Evolutionary conservation across 2,113 vertebrate species (phyloP).

Genomic region (Anarrhichthys ocellatus): DNA sequence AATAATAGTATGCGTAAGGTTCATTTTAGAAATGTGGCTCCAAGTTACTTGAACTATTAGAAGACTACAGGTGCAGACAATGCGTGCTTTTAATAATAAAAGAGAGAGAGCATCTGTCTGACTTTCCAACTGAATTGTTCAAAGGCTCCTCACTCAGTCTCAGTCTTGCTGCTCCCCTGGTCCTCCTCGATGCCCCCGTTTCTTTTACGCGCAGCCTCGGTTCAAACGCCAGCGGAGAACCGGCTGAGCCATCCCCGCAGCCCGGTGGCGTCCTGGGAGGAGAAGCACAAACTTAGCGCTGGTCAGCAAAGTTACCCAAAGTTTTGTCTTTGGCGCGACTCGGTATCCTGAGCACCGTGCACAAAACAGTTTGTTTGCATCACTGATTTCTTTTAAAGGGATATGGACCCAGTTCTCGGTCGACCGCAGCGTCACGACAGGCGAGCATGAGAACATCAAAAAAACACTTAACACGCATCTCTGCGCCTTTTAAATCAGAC

Average conservation of each 20-base stretch:
- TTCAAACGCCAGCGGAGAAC: slow-evolving; percentile 30
- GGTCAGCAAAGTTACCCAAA: slow-evolving; percentile 78
- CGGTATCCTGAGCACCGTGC: slow-evolving; percentile 68
- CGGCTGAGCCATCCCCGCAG: slow-evolving; percentile 20
- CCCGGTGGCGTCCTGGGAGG: slow-evolving; percentile 39
- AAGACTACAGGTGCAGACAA: slow-evolving; percentile 13
- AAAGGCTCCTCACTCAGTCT: slow-evolving; percentile 63
- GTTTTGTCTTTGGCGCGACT: slow-evolving; percentile 82
- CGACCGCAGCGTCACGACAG: slow-evolving; percentile 77
- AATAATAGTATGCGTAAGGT: slow-evolving; percentile 23
- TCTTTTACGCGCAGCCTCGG: slow-evolving; percentile 42
- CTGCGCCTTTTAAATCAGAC: slow-evolving; percentile 29
- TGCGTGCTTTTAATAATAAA: slow-evolving; percentile 1
- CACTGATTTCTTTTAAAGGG: slow-evolving; percentile 81
- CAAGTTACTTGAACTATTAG: neutral
- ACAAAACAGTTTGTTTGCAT: slow-evolving; percentile 80
- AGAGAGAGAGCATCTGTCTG: slow-evolving; percentile 18
- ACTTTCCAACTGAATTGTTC: slow-evolving; percentile 27
- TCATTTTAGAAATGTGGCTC: slow-evolving; percentile 13
- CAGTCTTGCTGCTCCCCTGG: slow-evolving; percentile 42
- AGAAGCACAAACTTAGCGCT: slow-evolving; percentile 51
- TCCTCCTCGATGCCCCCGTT: slow-evolving; percentile 37
- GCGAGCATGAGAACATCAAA: slow-evolving; percentile 56
- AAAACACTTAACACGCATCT: slow-evolving; percentile 57
- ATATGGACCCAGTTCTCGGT: slow-evolving; percentile 77